A percentile compares a stretch with the other conserved stretches of the same genome.
phyloP scores from a whole-genome alignment of 1,140 invertebrate genomes.

The Euborellia annulipes region DNA sequence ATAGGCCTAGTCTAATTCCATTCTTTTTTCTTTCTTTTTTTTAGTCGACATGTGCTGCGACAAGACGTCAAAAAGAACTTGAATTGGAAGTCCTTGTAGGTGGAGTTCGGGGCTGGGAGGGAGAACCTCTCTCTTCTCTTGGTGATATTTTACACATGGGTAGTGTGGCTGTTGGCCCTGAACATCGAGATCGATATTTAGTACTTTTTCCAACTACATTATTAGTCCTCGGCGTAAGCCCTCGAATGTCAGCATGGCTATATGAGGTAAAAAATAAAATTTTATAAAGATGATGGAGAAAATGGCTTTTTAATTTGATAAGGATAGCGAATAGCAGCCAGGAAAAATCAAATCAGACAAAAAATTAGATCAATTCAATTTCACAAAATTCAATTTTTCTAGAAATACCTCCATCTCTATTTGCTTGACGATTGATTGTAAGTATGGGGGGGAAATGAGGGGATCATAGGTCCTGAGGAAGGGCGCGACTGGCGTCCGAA shows the following conservation, averaged over 20 bases:
- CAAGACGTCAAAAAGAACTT: conserved; percentile 86
- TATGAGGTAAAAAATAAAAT: conserved; percentile 57
- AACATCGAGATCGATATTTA: conserved; percentile 78
- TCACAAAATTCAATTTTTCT: too few relatives aligned
- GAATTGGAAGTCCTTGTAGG: conserved; percentile 88
- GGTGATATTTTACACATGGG: conserved; percentile 74
- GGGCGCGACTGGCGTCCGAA: too few relatives aligned
- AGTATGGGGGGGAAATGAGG: too few relatives aligned
- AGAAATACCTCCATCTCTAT: too few relatives aligned
- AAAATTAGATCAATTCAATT: too few relatives aligned
- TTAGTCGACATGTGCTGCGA: conserved; percentile 65
- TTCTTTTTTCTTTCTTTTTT: conserved; percentile 14
- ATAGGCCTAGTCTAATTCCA: too few relatives aligned
- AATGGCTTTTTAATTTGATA: conserved; percentile 3
- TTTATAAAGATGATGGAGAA: conserved; percentile 3
- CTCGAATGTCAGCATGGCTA: conserved; percentile 83
- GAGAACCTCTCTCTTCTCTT: conserved; percentile 59
- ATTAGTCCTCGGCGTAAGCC: conserved; percentile 78
- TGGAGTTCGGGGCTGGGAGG: conserved; percentile 86
- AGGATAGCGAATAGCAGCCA: too few relatives aligned
- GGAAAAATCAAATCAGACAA: too few relatives aligned
- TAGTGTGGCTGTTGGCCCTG: conserved; percentile 62
- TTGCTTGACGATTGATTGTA: too few relatives aligned
- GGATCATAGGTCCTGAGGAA: too few relatives aligned
- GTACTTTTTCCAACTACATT: conserved; percentile 78